Evolutionary conservation across 1,140 invertebrate species (phyloP).

Genomic region (Drosophila insularis): DNA sequence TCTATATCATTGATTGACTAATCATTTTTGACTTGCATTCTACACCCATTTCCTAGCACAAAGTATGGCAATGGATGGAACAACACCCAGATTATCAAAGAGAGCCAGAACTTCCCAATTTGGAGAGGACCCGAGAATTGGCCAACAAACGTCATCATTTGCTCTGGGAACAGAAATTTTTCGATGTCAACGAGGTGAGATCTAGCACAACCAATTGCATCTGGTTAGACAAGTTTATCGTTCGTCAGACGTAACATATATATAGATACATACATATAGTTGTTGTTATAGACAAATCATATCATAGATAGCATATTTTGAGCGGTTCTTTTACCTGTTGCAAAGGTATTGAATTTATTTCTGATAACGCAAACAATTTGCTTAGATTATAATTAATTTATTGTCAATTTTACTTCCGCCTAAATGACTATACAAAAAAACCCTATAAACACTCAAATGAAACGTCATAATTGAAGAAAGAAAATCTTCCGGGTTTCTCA

Average conservation of each 20-base stretch:
- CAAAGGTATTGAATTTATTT: neutral
- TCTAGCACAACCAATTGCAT: neutral
- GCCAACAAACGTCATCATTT: slow-evolving; percentile 85
- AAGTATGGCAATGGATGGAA: slow-evolving; percentile 90
- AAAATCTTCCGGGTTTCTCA: neutral
- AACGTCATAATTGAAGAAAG: neutral
- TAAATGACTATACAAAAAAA: neutral
- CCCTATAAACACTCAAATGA: neutral
- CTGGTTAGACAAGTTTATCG: neutral
- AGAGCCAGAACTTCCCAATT: slow-evolving; percentile 82
- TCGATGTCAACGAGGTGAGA: slow-evolving; percentile 84
- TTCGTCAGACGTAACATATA: too few species aligned
- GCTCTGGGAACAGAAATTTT: slow-evolving; percentile 86
- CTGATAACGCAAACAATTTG: neutral
- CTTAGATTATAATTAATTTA: neutral
- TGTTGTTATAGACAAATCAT: too few species aligned
- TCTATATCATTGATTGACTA: slow-evolving; percentile 19
- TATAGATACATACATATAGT: too few species aligned
- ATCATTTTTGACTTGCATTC: slow-evolving; percentile 24
- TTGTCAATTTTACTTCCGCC: neutral
- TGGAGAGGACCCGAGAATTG: slow-evolving; percentile 87
- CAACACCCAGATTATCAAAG: slow-evolving; percentile 89
- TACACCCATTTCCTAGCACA: slow-evolving; percentile 84
- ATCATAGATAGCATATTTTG: neutral
- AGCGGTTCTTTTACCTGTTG: neutral